A percentile compares a stretch with the other conserved stretches of the same genome.
Evolutionary conservation across 1,140 invertebrate species (phyloP).

Genomic region (Daktulosphaira vitifoliae): DNA sequence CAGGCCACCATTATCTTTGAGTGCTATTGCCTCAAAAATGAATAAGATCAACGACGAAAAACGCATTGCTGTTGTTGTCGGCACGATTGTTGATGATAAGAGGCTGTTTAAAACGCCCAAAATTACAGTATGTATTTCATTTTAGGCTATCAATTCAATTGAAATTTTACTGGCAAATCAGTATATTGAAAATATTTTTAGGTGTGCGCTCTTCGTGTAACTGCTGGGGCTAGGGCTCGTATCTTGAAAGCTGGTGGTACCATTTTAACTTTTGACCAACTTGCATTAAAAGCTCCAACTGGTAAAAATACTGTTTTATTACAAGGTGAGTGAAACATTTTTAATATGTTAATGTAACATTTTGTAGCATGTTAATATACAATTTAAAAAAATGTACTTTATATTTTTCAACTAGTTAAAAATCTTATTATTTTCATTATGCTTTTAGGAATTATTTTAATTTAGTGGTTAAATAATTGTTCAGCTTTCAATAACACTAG

Average conservation of each 20-base stretch:
- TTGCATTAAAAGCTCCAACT: constrained; percentile 83
- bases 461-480: too few relatives aligned
- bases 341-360: too few relatives aligned
- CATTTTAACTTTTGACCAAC: constrained; percentile 95
- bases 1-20: constrained; percentile 84
- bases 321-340: constrained; percentile 57
- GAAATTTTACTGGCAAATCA: background rate
- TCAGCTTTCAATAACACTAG: too few relatives aligned
- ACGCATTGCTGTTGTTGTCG: constrained; percentile 88
- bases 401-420: background rate
- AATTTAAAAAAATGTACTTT: background rate
- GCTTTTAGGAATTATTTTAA: too few relatives aligned
- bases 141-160: background rate
- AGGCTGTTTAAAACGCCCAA: constrained; percentile 88
- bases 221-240: constrained; percentile 84
- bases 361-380: too few relatives aligned
- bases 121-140: constrained; percentile 62
- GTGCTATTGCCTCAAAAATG: constrained; percentile 74
- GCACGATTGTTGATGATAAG: constrained; percentile 91
- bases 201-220: constrained; percentile 88
- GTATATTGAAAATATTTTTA: constrained; percentile 41
- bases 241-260: constrained; percentile 94
- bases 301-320: constrained; percentile 90
- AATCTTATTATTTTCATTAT: too few relatives aligned
- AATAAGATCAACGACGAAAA: constrained; percentile 77